Percentiles rank a stretch among this genome's conserved stretches.
These are phyloP conservation scores for Scaptomyza montana DNA, from an alignment of 1,140 invertebrate species.

Conservation along the genomic window DNA sequence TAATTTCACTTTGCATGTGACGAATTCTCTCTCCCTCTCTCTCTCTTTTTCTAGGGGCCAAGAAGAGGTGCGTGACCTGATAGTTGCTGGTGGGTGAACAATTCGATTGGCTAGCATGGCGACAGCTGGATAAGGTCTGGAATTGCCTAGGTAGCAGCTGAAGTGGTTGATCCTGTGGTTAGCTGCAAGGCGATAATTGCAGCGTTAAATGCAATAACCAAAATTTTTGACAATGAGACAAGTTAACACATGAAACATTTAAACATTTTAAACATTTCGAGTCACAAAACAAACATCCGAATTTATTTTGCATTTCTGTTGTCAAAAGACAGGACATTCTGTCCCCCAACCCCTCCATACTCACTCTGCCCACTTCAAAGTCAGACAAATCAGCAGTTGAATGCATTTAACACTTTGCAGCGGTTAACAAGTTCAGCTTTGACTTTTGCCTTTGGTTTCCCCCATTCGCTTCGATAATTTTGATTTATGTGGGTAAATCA, in stretches of 20 bases:
- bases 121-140: conserved; percentile 58
- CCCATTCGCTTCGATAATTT: conserved; percentile 74
- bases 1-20: conserved; percentile 82
- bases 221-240: conserved; percentile 30
- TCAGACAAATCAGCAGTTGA: conserved; percentile 55
- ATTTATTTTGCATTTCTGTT: conserved; percentile 11
- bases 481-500: conserved; percentile 84
- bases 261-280: conserved; percentile 5
- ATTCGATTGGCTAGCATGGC: conserved; percentile 52
- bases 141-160: conserved; percentile 4
- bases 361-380: background rate
- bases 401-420: conserved; percentile 75
- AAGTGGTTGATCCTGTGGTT: conserved; percentile 1
- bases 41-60: too few species aligned
- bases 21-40: conserved; percentile 51
- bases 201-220: conserved; percentile 70
- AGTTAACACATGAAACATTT: conserved; percentile 9
- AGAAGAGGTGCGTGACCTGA: conserved; percentile 58
- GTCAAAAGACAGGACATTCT: conserved; percentile 20
- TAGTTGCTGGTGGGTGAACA: conserved; percentile 51
- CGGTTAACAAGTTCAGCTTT: conserved; percentile 61
- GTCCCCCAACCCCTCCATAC: background rate
- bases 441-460: conserved; percentile 20
- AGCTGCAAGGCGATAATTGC: conserved; percentile 66
- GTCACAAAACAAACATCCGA: conserved; percentile 10